phyloP scores from a whole-genome alignment of 2,113 vertebrate species.

The Egretta garzetta region DNA sequence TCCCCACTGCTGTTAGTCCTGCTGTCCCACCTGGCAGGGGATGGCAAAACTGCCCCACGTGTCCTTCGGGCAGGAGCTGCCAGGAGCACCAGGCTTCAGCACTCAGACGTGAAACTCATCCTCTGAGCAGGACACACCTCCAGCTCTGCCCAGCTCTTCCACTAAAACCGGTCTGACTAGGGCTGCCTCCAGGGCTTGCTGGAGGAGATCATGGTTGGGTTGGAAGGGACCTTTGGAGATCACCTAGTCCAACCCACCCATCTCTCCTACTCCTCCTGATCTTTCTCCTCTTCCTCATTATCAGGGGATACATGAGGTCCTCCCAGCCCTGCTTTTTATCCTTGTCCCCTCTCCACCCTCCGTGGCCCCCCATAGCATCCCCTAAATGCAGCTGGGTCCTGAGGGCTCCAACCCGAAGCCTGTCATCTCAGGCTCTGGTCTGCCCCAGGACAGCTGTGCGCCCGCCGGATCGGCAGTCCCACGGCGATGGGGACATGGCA shows the following conservation, averaged over 20 bases:
- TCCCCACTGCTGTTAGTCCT: not conserved
- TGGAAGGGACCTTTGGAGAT: not conserved
- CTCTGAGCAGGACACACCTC: not conserved
- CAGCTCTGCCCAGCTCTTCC: not conserved
- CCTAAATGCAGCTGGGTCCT: not conserved
- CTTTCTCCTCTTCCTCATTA: not conserved
- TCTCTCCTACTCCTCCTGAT: not conserved
- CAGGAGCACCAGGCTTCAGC: not conserved
- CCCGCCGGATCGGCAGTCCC: not conserved
- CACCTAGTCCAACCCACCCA: not conserved
- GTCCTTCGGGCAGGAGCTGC: not conserved
- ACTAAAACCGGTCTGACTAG: not conserved
- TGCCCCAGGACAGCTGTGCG: constrained; percentile 30
- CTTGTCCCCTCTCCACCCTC: not conserved
- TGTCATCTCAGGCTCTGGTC: not conserved
- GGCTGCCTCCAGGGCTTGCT: not conserved
- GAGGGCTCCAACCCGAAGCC: not conserved
- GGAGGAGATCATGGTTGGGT: not conserved
- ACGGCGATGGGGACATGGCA: not conserved
- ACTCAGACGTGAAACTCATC: not conserved
- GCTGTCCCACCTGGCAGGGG: not conserved
- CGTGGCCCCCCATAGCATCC: not conserved
- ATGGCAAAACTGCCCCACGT: fast-evolving
- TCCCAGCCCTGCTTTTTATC: not conserved
- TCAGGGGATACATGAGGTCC: not conserved